Evolutionary conservation across 2,888 invertebrate genomes (phyloP).

Genomic region (Syrphus vitripennis): DNA sequence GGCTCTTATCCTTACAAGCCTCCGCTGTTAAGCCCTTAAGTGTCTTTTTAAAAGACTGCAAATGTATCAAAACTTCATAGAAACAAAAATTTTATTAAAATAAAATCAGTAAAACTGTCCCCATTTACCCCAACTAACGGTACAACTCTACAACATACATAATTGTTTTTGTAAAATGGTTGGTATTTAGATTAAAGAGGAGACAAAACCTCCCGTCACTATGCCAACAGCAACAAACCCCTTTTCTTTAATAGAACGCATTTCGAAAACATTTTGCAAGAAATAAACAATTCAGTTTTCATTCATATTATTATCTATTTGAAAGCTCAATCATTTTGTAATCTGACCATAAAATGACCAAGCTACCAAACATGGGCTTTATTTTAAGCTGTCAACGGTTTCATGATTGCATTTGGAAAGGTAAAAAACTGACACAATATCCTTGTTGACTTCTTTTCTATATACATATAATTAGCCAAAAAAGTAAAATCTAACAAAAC

Average conservation of each 20-base stretch:
- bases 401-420: conserved; percentile 6
- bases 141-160: too few relatives aligned
- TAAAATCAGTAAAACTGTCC: too few relatives aligned
- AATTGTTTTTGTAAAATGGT: too few relatives aligned
- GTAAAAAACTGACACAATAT: not conserved
- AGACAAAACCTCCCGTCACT: too few relatives aligned
- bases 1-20: too few relatives aligned
- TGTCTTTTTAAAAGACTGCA: too few relatives aligned
- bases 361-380: not conserved
- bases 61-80: too few relatives aligned
- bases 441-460: not conserved
- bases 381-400: not conserved
- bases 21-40: too few relatives aligned
- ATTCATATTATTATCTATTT: not conserved
- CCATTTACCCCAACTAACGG: too few relatives aligned
- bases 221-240: too few relatives aligned
- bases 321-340: not conserved
- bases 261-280: not conserved
- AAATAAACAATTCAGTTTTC: not conserved
- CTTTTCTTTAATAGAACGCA: not conserved
- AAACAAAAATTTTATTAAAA: too few relatives aligned
- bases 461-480: not conserved
- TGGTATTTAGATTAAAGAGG: too few relatives aligned
- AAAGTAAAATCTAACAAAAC: not conserved
- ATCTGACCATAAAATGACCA: not conserved